Percentiles rank a stretch among this genome's conserved stretches.
Evolutionary conservation across 2,113 vertebrate genomes (phyloP).

Genomic region (Cepphus grylle): DNA sequence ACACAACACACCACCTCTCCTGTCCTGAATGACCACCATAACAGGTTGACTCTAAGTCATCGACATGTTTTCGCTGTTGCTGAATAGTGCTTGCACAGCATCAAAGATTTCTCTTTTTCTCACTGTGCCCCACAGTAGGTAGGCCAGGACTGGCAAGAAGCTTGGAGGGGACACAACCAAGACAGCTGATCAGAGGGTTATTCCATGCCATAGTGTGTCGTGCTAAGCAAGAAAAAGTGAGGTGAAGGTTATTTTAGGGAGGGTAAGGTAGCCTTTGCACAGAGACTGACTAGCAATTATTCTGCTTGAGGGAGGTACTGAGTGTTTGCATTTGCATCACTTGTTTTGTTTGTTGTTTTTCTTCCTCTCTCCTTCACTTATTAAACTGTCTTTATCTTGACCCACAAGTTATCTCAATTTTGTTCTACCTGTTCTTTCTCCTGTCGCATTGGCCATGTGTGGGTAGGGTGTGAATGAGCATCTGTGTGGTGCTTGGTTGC

Average conservation of each 20-base stretch:
- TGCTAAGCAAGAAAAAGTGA: not conserved
- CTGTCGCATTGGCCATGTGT: not conserved
- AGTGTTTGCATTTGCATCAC: not conserved
- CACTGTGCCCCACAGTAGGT: fast-evolving
- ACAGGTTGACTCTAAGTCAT: not conserved
- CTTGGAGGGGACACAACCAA: not conserved
- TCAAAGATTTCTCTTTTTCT: not conserved
- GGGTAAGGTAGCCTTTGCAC: not conserved
- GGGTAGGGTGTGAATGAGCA: not conserved
- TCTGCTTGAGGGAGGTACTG: not conserved
- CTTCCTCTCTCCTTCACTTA: not conserved
- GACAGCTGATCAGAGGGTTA: not conserved
- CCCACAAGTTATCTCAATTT: not conserved
- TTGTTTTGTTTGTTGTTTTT: not conserved
- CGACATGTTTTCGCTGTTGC: not conserved
- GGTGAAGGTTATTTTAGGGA: fast-evolving
- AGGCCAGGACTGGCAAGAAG: not conserved
- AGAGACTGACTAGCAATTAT: not conserved
- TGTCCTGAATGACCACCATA: not conserved
- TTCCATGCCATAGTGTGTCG: not conserved
- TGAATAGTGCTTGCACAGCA: not conserved
- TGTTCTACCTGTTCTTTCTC: not conserved
- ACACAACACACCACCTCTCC: not conserved
- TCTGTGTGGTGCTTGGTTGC: not conserved
- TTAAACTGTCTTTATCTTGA: not conserved